Evolutionary conservation across 2,113 vertebrate species (phyloP), one percentile per base, ranked within the genome.

Genomic region (Microcebus jonahi): DNA sequence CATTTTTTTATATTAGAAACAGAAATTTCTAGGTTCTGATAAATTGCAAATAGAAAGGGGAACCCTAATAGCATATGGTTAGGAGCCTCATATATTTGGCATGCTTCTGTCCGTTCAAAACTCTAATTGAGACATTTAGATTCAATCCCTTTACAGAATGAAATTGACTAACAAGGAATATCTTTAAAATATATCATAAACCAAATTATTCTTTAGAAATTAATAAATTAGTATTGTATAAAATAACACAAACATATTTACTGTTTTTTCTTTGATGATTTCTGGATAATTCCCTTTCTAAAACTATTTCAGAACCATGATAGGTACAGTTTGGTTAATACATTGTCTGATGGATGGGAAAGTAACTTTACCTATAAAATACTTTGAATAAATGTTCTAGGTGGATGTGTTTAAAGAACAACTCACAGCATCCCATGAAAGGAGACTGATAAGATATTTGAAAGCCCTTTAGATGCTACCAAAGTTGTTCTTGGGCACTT

Each of bases 401-500:
- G 86, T 94, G 96, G 88, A 59, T 91, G 45, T 97, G 88, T 95
- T 97, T 92, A 94, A 96, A 96, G 92, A 91, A 76, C 80, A 92
- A 77, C 96, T 77, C 96, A 21, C 45, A 39, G 8, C 23, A 45
- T 57, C 87, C 84, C 91, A 97, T 1, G 57, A 94, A 94, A 88
- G 88, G 55, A 91, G 63, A 93, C 89, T 82, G 97, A 97, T 97
- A 96, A 97, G 97, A 95, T 93, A 96, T 98, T 92, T 84, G 94
- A 98, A 98, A 83, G 83, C 48, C 96, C 92, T 97, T 97, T 95
- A 82, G 96, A 97, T 91, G 94, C 81, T 94, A 39, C 97, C 84
- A 90, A 98, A 98, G 98, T 98, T 99, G 96, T 98, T 98, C 95
- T 97, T 98, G 90, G 94, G 94, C 97, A 98, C 98, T 98, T 98